phyloP scores from a whole-genome alignment of 2,888 invertebrate species.

The Chalcis sispes region DNA sequence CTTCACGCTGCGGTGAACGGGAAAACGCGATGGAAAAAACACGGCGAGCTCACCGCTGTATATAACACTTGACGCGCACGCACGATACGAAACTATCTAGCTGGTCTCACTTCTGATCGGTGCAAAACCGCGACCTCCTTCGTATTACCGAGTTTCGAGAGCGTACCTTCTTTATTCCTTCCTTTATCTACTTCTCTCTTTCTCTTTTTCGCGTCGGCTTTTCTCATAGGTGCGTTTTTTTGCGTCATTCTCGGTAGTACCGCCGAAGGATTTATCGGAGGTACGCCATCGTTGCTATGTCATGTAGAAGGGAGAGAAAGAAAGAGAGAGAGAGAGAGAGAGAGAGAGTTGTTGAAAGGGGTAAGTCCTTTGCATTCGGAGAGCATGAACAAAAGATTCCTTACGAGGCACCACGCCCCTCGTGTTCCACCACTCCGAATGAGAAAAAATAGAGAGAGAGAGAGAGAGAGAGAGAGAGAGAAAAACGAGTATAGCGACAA shows the following conservation, averaged over 20 bases:
- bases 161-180: neutral
- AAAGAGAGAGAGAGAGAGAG: neutral
- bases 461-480: slow-evolving; percentile 1
- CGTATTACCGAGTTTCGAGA: too few relatives aligned
- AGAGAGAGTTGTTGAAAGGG: slow-evolving; percentile 42
- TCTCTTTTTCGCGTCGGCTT: neutral
- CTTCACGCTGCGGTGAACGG: slow-evolving; percentile 39
- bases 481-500: slow-evolving; percentile 26
- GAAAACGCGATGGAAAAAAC: slow-evolving; percentile 19
- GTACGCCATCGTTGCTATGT: neutral
- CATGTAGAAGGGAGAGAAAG: neutral
- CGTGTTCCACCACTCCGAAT: slow-evolving; percentile 22
- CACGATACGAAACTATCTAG: slow-evolving; percentile 36
- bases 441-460: slow-evolving; percentile 6
- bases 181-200: neutral
- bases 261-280: slow-evolving; percentile 1
- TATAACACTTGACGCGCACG: slow-evolving; percentile 30
- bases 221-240: neutral
- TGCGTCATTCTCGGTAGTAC: neutral
- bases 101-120: neutral
- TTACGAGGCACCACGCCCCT: slow-evolving; percentile 39
- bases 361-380: slow-evolving; percentile 24
- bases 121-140: slow-evolving; percentile 42
- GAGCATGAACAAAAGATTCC: slow-evolving; percentile 44
- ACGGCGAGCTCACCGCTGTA: neutral